Percentiles rank a stretch among this genome's conserved stretches.
phyloP scores from a whole-genome alignment of 2,113 vertebrate genomes.

The Zosterops japonicus region DNA sequence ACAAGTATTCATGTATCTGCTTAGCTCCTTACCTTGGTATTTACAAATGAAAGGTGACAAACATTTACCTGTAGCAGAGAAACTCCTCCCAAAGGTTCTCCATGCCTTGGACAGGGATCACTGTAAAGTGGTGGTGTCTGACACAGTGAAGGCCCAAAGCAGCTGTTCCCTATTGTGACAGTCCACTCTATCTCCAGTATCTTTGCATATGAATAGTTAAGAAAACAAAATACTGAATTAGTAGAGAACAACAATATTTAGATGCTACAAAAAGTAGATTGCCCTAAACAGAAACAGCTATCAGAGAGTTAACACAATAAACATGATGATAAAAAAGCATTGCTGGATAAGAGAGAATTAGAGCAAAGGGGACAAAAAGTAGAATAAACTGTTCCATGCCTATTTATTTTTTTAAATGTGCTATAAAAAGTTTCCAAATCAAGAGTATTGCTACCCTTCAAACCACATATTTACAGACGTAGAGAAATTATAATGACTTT shows the following conservation, averaged over 20 bases:
- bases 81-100: neutral
- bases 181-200: neutral
- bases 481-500: neutral
- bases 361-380: neutral
- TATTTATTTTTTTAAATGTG: neutral
- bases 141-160: too few species aligned
- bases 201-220: neutral
- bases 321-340: neutral
- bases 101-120: fast-evolving
- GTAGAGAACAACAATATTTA: neutral
- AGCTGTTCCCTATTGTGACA: neutral
- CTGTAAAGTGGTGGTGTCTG: neutral
- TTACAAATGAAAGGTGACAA: neutral
- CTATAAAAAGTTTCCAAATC: neutral
- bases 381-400: neutral
- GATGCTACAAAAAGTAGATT: neutral
- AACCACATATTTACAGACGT: neutral
- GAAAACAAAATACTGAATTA: neutral
- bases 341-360: neutral
- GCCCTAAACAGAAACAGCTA: neutral
- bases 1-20: neutral
- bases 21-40: neutral
- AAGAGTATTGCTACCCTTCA: neutral
- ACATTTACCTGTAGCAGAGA: neutral
- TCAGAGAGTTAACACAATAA: neutral